Percentiles rank a stretch among this genome's conserved stretches.
phyloP scores from a whole-genome alignment of 2,888 invertebrate genomes.

The Folsomia manolachei region DNA sequence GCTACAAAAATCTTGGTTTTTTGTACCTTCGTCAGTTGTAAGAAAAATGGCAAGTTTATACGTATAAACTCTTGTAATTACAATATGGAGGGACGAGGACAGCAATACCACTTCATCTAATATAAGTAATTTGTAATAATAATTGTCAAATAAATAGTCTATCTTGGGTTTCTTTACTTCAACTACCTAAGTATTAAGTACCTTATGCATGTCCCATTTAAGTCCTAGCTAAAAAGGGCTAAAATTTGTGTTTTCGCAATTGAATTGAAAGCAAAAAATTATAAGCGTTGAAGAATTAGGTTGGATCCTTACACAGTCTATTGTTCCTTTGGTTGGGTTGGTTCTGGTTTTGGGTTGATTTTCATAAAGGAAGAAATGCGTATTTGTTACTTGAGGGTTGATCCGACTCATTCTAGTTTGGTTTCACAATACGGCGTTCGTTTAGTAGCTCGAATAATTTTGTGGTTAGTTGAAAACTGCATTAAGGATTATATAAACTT shows the following conservation, averaged over 20 bases:
- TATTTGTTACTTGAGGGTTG: neutral
- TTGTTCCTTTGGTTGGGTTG: neutral
- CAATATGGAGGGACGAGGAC: neutral
- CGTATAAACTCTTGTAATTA: neutral
- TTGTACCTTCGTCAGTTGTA: neutral
- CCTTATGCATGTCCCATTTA: too few relatives aligned
- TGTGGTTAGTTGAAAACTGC: neutral
- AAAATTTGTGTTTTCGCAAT: too few relatives aligned
- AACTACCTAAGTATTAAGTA: too few relatives aligned
- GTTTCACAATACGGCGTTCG: neutral
- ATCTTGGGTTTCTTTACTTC: neutral
- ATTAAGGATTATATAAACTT: neutral
- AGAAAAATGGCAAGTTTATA: neutral
- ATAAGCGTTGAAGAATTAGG: neutral
- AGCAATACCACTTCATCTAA: too few relatives aligned
- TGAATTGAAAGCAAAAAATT: neutral
- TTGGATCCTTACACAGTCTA: constrained; percentile 3
- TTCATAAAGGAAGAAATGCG: neutral
- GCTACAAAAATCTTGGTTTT: neutral
- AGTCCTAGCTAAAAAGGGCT: too few relatives aligned
- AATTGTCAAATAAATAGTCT: too few relatives aligned
- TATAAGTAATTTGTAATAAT: too few relatives aligned
- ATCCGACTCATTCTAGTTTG: neutral
- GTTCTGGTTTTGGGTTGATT: neutral
- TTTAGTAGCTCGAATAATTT: neutral